Evolutionary conservation across 2,113 vertebrate species (phyloP).

Genomic region (Sorex araneus): DNA sequence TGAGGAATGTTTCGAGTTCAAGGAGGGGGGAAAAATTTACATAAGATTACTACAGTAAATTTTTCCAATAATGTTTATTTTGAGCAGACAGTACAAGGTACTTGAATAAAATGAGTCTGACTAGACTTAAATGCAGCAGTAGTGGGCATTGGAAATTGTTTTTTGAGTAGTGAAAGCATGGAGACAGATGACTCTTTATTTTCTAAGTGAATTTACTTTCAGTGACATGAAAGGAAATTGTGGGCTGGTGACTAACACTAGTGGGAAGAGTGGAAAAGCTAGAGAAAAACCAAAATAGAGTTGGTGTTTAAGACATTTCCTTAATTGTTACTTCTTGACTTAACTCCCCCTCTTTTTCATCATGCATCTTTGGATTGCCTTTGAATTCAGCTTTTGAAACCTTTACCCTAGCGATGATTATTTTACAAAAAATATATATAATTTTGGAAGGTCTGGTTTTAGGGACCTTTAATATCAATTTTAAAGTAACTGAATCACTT

Average conservation of each 20-base stretch:
- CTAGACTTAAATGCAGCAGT: slow-evolving; percentile 45
- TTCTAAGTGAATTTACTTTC: slow-evolving; percentile 79
- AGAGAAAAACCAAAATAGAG: slow-evolving; percentile 86
- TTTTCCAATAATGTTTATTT: slow-evolving; percentile 77
- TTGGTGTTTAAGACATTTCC: slow-evolving; percentile 84
- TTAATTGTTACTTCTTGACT: slow-evolving; percentile 78
- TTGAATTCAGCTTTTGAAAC: slow-evolving; percentile 50
- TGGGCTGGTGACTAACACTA: slow-evolving; percentile 86
- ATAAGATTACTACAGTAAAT: slow-evolving; percentile 58
- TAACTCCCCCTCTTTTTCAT: slow-evolving; percentile 74
- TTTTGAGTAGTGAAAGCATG: slow-evolving; percentile 55
- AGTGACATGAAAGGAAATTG: slow-evolving; percentile 86
- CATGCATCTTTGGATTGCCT: slow-evolving; percentile 34
- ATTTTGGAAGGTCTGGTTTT: not conserved
- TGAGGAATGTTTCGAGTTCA: slow-evolving; percentile 63
- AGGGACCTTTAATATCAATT: not conserved
- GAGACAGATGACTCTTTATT: slow-evolving; percentile 75
- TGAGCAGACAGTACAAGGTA: slow-evolving; percentile 54
- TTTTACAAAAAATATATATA: not conserved
- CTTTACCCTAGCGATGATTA: not conserved
- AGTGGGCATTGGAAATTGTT: slow-evolving; percentile 60
- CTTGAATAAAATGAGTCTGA: slow-evolving; percentile 64
- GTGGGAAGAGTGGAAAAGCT: slow-evolving; percentile 85
- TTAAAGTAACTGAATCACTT: slow-evolving; percentile 37
- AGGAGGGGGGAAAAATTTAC: slow-evolving; percentile 28